A percentile compares a stretch with the other conserved stretches of the same genome.
Evolutionary conservation across 2,797 vertebrate genomes (phyloP).

Genomic region (Babyrousa celebensis): DNA sequence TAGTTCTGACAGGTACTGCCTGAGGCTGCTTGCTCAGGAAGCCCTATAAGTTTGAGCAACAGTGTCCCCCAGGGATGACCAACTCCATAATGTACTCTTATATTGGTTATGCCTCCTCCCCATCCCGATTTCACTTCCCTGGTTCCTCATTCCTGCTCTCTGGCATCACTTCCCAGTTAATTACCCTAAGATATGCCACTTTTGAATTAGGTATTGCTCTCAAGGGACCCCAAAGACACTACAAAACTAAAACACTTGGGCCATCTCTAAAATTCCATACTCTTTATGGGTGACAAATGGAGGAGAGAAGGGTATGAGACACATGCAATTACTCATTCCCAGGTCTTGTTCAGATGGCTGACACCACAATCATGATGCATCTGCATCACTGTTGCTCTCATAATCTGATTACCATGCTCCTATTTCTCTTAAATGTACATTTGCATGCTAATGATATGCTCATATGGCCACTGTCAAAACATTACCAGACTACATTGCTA

Average conservation of each 20-base stretch:
- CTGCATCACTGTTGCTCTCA: not conserved
- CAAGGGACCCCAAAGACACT: not conserved
- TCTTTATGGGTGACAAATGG: not conserved
- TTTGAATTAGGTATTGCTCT: not conserved
- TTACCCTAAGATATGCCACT: not conserved
- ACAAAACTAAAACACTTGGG: not conserved
- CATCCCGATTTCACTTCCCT: not conserved
- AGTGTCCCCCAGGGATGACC: not conserved
- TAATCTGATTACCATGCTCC: not conserved
- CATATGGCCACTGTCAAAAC: not conserved
- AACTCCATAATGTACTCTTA: not conserved
- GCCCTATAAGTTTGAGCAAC: not conserved
- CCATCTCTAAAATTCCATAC: not conserved
- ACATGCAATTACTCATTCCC: not conserved
- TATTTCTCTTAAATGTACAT: not conserved
- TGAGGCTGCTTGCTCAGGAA: not conserved
- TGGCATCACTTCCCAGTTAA: not conserved
- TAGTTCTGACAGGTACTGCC: not conserved
- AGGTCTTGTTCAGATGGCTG: not conserved
- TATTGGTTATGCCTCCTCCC: not conserved
- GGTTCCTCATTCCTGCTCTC: not conserved
- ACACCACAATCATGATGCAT: not conserved
- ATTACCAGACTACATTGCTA: not conserved
- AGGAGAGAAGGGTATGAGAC: not conserved
- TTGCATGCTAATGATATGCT: not conserved